Percentiles rank a stretch among this genome's conserved stretches.
These are phyloP conservation scores for Psittacula echo DNA, from an alignment of 2,797 vertebrate genomes.

Conservation along the genomic window DNA sequence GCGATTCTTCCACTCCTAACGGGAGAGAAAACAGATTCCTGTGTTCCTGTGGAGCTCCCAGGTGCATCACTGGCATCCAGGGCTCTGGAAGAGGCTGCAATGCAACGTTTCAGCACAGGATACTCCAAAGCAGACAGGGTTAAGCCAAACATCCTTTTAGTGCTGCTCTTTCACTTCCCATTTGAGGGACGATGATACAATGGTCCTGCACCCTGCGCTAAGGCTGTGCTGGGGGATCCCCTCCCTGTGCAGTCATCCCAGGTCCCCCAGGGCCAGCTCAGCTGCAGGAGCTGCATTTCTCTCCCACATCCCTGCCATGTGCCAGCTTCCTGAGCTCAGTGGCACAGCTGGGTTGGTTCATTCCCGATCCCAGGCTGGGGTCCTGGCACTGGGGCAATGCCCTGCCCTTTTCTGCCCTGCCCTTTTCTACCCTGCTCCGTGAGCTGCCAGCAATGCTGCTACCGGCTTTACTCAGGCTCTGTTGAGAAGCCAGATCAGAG, in stretches of 20 bases:
- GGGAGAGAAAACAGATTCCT: not conserved
- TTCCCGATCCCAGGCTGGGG: not conserved
- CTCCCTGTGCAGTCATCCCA: fast-evolving
- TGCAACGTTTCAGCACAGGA: constrained; percentile 35
- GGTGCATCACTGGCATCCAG: not conserved
- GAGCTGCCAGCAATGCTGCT: not conserved
- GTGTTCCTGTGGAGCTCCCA: not conserved
- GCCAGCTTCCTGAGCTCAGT: not conserved
- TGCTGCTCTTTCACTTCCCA: constrained; percentile 39
- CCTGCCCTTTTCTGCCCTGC: not conserved
- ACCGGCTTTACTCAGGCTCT: not conserved
- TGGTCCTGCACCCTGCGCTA: not conserved
- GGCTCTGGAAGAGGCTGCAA: not conserved
- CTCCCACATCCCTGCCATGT: not conserved
- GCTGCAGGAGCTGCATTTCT: not conserved
- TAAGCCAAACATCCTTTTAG: constrained; percentile 50
- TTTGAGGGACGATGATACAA: not conserved
- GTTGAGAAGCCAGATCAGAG: not conserved
- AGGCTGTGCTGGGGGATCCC: not conserved
- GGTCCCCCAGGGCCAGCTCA: fast-evolving
- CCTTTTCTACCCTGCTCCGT: not conserved
- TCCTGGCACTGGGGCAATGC: not conserved
- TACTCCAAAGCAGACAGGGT: constrained; percentile 39
- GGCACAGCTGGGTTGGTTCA: fast-evolving
- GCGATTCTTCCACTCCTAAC: not conserved